These are phyloP conservation scores for Penaeus monodon DNA, from an alignment of 2,888 invertebrate genomes.

Conservation along the genomic window DNA sequence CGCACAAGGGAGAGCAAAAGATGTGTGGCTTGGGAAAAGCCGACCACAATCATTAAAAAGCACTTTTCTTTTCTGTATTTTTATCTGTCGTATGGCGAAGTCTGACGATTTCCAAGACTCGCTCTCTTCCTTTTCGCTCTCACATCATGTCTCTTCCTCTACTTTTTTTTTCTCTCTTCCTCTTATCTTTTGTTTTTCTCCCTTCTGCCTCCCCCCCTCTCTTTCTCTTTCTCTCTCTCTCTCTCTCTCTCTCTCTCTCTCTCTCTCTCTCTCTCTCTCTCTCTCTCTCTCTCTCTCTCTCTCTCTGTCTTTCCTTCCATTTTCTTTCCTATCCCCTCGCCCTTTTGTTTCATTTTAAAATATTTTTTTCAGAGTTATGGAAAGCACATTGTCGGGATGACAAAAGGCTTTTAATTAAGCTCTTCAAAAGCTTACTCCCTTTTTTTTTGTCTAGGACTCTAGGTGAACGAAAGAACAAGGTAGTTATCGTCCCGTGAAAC, in stretches of 20 bases:
- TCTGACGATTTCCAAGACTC: not conserved
- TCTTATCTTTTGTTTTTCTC: not conserved
- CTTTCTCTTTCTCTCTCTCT: no score
- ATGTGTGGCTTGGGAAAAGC: no score
- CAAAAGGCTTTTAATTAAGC: no score
- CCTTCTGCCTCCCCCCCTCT: constrained; percentile 2
- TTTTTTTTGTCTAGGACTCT: no score
- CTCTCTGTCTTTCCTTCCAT: not conserved
- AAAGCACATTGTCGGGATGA: no score
- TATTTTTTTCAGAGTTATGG: no score
- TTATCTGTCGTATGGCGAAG: constrained; percentile 1
- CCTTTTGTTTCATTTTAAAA: not conserved
- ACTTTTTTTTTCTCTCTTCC: not conserved
- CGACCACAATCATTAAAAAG: no score
- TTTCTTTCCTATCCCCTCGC: not conserved
- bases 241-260: constrained; percentile 15
- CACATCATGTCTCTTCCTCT: not conserved
- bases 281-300: not conserved
- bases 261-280: constrained; percentile 4
- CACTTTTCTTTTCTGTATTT: no score
- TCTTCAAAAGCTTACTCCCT: no score
- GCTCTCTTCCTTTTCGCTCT: not conserved
- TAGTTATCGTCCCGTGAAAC: no score
- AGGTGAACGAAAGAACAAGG: no score
- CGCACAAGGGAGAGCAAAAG: no score